Evolutionary conservation across 2,113 vertebrate species (phyloP).

Genomic region (Machaerirhynchus nigripectus): DNA sequence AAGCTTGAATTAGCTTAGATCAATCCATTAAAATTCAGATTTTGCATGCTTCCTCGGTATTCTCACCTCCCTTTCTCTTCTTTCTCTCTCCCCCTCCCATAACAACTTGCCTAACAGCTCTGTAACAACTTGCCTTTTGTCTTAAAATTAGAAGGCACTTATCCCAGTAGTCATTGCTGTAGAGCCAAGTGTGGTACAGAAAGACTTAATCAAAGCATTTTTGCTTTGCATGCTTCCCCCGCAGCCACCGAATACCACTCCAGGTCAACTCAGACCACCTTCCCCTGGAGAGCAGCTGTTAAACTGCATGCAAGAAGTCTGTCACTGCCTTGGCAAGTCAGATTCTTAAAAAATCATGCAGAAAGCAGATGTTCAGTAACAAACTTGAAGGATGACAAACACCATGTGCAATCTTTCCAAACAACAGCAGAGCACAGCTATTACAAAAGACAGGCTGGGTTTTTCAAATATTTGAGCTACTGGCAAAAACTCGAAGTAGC

Average conservation of each 20-base stretch:
- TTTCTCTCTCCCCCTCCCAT: neutral
- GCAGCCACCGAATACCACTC: accelerated
- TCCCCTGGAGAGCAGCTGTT: neutral
- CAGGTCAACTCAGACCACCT: neutral
- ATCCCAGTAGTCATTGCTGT: neutral
- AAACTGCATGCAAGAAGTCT: neutral
- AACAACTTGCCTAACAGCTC: neutral
- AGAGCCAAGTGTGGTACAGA: neutral
- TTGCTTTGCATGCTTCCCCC: neutral
- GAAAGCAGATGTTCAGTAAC: slow-evolving; percentile 11
- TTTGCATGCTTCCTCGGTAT: neutral
- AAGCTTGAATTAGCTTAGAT: neutral
- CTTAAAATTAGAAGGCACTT: neutral
- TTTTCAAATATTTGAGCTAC: slow-evolving; percentile 6
- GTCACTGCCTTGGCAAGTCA: neutral
- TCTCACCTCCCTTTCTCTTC: neutral
- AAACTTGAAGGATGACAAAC: neutral
- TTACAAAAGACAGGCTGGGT: neutral
- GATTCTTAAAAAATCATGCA: neutral
- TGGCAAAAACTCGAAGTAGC: neutral
- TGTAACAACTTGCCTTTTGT: neutral
- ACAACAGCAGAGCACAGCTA: neutral
- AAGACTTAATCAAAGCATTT: neutral
- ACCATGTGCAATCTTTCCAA: neutral
- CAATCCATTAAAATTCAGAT: neutral